Conservation (phyloP, 2,888 invertebrate genomes). For the Heliconius ethilla region DNA sequence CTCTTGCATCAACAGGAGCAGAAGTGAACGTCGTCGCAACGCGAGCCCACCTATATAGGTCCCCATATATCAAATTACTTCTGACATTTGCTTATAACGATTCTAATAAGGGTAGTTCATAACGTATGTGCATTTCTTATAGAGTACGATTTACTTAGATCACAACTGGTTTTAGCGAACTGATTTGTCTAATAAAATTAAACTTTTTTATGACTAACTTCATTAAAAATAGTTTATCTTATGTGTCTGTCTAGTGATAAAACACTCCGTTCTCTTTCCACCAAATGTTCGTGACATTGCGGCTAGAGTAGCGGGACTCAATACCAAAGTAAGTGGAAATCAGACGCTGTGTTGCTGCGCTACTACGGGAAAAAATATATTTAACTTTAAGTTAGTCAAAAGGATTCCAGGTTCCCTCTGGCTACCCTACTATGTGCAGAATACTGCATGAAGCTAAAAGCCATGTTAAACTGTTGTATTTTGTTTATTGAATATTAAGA, state of each 20-base stretch:
- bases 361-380: no score
- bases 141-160: not conserved
- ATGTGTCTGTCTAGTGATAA: no score
- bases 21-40: not conserved
- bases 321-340: no score
- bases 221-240: not conserved
- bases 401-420: no score
- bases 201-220: not conserved
- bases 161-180: not conserved
- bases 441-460: no score
- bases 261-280: not conserved
- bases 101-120: conserved; percentile 3
- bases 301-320: no score
- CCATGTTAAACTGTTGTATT: not conserved
- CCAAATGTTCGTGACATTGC: not conserved
- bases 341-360: no score
- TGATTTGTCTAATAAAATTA: not conserved
- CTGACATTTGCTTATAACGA: conserved; percentile 8
- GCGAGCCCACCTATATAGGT: no score
- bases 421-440: no score
- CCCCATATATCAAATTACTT: not conserved
- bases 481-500: no score
- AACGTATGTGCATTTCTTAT: conserved; percentile 20
- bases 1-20: no score
- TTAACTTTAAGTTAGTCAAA: not conserved